phyloP scores from a whole-genome alignment of 64 coral and sea anemone species.

The Catalaphyllia jardinei region DNA sequence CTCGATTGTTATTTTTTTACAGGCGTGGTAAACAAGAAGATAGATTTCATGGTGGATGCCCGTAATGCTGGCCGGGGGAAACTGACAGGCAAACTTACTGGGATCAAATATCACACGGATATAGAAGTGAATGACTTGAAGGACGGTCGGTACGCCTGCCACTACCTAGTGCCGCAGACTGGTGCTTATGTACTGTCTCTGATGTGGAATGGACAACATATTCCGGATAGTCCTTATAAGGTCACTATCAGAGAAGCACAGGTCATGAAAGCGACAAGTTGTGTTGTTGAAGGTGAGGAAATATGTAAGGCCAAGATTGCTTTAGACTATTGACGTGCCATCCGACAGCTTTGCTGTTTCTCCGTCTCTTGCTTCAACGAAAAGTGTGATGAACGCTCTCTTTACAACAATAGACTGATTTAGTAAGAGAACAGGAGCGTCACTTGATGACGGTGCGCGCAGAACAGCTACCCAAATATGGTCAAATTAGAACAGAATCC shows the following conservation, averaged over 20 bases:
- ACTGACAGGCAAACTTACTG: constrained; percentile 72
- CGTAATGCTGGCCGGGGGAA: constrained; percentile 61
- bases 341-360: no score
- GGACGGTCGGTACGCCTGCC: constrained; percentile 76
- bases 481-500: no score
- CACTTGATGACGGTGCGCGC: no score
- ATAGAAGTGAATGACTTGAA: constrained; percentile 72
- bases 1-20: not conserved
- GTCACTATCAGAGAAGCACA: constrained; percentile 63
- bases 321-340: no score
- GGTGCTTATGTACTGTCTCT: constrained; percentile 84
- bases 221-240: constrained; percentile 82
- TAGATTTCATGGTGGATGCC: constrained; percentile 81
- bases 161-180: constrained; percentile 68
- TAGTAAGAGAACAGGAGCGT: no score
- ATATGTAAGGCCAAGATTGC: not conserved
- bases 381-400: no score
- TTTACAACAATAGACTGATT: no score
- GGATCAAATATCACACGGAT: constrained; percentile 77
- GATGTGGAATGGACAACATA: constrained; percentile 79
- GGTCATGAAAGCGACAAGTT: constrained; percentile 46
- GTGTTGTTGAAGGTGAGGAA: constrained; percentile 58
- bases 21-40: constrained; percentile 76
- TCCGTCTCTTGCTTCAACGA: no score
- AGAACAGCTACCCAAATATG: no score